Evolutionary conservation across 2,797 vertebrate species (phyloP).

Genomic region (Mormyrus proboscirostris): DNA sequence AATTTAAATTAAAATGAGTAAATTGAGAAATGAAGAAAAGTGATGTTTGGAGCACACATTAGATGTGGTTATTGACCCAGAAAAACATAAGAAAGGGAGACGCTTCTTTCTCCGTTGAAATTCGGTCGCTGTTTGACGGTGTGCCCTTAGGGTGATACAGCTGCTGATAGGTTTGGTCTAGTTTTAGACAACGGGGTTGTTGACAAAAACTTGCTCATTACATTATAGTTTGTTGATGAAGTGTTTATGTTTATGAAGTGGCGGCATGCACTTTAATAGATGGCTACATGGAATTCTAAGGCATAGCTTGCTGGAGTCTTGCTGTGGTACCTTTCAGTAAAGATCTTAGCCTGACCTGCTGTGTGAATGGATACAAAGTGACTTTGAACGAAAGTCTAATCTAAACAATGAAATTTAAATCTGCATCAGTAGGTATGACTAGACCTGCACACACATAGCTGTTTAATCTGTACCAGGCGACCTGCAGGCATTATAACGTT

Average conservation of each 20-base stretch:
- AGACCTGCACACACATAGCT: not conserved
- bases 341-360: not conserved
- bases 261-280: not conserved
- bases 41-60: not conserved
- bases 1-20: not conserved
- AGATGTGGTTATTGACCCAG: no score
- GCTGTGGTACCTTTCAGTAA: not conserved
- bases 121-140: not conserved
- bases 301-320: not conserved
- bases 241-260: not conserved
- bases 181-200: not conserved
- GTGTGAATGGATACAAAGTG: not conserved
- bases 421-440: not conserved
- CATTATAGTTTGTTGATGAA: not conserved
- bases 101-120: not conserved
- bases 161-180: not conserved
- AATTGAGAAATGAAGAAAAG: not conserved
- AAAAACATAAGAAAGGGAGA: not conserved
- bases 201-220: not conserved
- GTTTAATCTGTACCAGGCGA: not conserved
- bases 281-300: not conserved
- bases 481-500: not conserved
- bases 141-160: not conserved
- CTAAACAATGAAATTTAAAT: not conserved
- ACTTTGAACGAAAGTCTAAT: not conserved